phyloP scores from a whole-genome alignment of 2,113 vertebrate genomes.

The Gnathonemus echidnorhynchus region DNA sequence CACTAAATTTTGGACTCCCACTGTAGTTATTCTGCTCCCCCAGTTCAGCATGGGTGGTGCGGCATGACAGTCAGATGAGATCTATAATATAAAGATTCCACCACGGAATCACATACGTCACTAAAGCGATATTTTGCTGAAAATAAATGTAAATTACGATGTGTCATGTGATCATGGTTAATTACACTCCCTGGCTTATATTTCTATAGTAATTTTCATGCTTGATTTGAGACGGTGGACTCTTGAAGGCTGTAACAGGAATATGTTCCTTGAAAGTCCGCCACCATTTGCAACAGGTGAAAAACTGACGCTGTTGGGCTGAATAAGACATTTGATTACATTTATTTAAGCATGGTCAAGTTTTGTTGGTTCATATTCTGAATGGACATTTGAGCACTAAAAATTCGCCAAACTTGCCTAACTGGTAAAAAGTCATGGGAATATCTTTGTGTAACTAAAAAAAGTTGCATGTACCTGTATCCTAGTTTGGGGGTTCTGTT shows the following conservation, averaged over 20 bases:
- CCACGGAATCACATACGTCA: not conserved
- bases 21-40: not conserved
- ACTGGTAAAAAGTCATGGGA: not conserved
- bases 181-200: not conserved
- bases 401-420: not conserved
- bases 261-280: not conserved
- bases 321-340: not conserved
- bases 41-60: not conserved
- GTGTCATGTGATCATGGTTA: not conserved
- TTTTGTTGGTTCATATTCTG: not conserved
- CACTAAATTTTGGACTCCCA: not conserved
- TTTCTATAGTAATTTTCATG: not conserved
- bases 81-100: slow-evolving; percentile 11
- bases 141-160: not conserved
- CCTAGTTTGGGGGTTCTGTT: not conserved
- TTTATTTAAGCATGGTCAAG: not conserved
- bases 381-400: not conserved
- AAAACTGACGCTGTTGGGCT: not conserved
- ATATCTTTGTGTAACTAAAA: not conserved
- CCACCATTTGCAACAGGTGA: slow-evolving; percentile 1
- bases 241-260: not conserved
- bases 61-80: not conserved
- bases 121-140: not conserved
- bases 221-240: not conserved
- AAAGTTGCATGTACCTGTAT: not conserved